Evolutionary conservation across 1,140 invertebrate species (phyloP), one percentile per base, ranked within the genome.

Genomic region (Temnothorax nylanderi): DNA sequence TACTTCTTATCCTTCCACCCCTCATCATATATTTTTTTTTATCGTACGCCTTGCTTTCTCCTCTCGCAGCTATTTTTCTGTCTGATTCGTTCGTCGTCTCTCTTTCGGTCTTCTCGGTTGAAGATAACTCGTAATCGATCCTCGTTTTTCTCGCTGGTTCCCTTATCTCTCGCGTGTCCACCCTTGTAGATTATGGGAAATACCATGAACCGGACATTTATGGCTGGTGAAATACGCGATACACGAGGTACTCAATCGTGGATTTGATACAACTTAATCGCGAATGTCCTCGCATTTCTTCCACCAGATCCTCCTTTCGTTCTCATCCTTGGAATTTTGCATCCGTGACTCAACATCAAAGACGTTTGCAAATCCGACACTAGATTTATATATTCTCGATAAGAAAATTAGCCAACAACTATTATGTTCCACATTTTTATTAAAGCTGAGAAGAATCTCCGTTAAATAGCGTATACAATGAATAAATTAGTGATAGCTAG

Each of bases 241-340:
- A 76, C 90, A 88, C 74, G 86, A 89, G 92, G 80, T 87, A 87
- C 93, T 93, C 89, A 91, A 93, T 94, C 90, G 90, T 89, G 85
- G 88, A 92, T 94, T 94, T 92, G 89, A 93, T 94, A 94, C 92
- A 93, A 94, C 93, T 94, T 94, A 94, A 94, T 94, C 93, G 92
- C 81, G 80, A 91, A 90, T 89, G 86, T 78, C 80, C 85, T 86
- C 77, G 84, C 89, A 90, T 91, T 88, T 87, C 90, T 85, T 67
- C 54, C 51, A 75, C 41, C 34, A 60, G n/a, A 77, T 47, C 13
- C 47, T 56, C 11, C 64, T 60, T 54, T 77, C 80, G 75, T 76
- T 60, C 64, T 77, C 81, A 67, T 89, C 58, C 26, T 60, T 67
- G 80, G 69, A 89, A 89, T 91, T 81, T 91, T 60, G 71, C 51